Percentiles rank a stretch among this genome's conserved stretches.
Evolutionary conservation across 2,888 invertebrate genomes (phyloP).

Genomic region (Drosophila sordidula): DNA sequence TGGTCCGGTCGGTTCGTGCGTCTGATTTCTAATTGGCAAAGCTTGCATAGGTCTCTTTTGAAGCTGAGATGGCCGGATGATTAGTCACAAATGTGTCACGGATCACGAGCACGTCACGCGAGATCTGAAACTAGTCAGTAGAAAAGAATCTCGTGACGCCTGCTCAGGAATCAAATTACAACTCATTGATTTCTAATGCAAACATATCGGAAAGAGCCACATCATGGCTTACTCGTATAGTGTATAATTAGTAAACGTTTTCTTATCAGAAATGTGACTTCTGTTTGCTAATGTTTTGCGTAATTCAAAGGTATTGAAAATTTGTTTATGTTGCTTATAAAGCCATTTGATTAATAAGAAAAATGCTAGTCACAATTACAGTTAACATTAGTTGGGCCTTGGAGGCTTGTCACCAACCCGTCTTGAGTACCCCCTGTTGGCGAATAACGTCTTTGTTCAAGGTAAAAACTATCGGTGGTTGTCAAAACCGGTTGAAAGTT

Average conservation of each 20-base stretch:
- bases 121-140: constrained; percentile 6
- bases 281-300: background rate
- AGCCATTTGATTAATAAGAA: background rate
- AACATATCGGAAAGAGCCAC: background rate
- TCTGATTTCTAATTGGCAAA: background rate
- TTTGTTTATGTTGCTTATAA: background rate
- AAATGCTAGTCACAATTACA: background rate
- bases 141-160: background rate
- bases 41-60: constrained; percentile 3
- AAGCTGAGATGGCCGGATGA: background rate
- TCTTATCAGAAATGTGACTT: constrained; percentile 5
- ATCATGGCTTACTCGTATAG: background rate
- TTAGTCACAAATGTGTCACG: constrained; percentile 30
- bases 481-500: constrained; percentile 33
- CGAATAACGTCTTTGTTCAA: background rate
- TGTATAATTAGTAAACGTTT: background rate
- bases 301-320: background rate
- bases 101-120: constrained; percentile 21
- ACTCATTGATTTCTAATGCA: background rate
- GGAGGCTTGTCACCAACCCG: constrained; percentile 2
- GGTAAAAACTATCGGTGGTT: constrained; percentile 22
- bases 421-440: constrained; percentile 11
- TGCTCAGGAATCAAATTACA: background rate
- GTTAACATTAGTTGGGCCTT: constrained; percentile 3
- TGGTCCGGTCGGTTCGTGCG: constrained; percentile 4